Base-by-base conservation (phyloP, 1,140 invertebrate species). In the Dendrolimus kikuchii region DNA sequence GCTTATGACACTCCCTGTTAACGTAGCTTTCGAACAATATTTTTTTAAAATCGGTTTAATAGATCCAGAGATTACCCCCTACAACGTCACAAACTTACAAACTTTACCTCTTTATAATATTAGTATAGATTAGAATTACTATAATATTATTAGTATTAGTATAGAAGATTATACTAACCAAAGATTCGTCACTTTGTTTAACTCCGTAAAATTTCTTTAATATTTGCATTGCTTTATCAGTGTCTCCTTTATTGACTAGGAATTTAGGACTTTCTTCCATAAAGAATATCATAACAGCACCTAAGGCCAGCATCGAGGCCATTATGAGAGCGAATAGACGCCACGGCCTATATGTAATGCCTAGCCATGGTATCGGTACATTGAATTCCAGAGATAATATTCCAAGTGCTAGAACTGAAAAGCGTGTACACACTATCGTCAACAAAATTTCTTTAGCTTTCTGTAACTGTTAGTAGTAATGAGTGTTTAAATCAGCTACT, bases 191-290 rank as follows among this genome's bases (percentile, higher is more conserved):
- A 6, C 23, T 44, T 2, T 43, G 42, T 36, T 36, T 51, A 6
- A 51, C 23, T 23, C 50, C 50, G 41, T 89, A 88, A 37, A 89
- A 88, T 44, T 62, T 68, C 44, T 74, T 71, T 46, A 90, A 77
- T 5, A 90, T 76, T 5, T 76, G 72, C 4, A 91, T 59, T 4
- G 90, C 84, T 59, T 90, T 84, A 5, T 86, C 68, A 7, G 82
- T 65, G 9, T 86, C 74, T 64, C 89, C 89, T 62, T 74, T 77
- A 10, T 81, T 62, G 4, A 92, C 77, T 2, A 92, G 74, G 68
- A 89, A 93, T 62, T 92, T 91, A 0, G 92, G 92, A 71, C 91
- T 92, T 64, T 93, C 92, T 0, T 91, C 90, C 55, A 92, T 89
- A 37, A 87, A 81, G 4, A 86, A 74, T 44, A 93, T 77, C 3